Percentiles rank a stretch among this genome's conserved stretches.
Conservation (phyloP, 2,113 vertebrate genomes). For the Struthidea cinerea region DNA sequence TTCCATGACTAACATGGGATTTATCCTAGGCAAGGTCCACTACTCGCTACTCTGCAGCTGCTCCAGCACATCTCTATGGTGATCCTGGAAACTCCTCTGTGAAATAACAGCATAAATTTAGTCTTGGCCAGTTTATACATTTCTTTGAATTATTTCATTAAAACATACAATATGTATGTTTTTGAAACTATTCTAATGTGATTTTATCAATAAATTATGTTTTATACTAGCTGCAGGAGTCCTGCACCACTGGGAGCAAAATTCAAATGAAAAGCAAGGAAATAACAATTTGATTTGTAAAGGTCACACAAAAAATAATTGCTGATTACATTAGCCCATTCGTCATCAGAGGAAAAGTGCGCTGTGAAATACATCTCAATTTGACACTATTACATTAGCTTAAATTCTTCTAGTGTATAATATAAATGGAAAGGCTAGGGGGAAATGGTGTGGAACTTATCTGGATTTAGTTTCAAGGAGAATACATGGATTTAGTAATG, state of each 20-base stretch:
- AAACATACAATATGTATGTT: background rate
- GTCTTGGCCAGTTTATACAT: background rate
- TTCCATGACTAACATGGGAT: background rate
- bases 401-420: background rate
- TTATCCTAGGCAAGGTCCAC: background rate
- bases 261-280: slow-evolving; percentile 36
- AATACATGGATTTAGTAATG: background rate
- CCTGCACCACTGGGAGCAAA: background rate
- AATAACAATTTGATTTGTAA: slow-evolving; percentile 43
- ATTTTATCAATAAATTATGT: slow-evolving; percentile 32
- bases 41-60: background rate
- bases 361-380: background rate
- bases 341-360: slow-evolving; percentile 6
- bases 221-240: background rate
- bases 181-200: background rate
- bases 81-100: background rate
- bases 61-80: background rate
- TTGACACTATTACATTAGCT: background rate
- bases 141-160: slow-evolving; percentile 14
- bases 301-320: slow-evolving; percentile 45
- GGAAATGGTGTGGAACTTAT: background rate
- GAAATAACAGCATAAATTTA: background rate
- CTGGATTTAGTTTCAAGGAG: background rate
- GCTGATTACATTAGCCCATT: slow-evolving; percentile 28
- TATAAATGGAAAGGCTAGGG: background rate